These are phyloP conservation scores for Leucophenga montana DNA, from an alignment of 2,888 invertebrate genomes.

Conservation along the genomic window DNA sequence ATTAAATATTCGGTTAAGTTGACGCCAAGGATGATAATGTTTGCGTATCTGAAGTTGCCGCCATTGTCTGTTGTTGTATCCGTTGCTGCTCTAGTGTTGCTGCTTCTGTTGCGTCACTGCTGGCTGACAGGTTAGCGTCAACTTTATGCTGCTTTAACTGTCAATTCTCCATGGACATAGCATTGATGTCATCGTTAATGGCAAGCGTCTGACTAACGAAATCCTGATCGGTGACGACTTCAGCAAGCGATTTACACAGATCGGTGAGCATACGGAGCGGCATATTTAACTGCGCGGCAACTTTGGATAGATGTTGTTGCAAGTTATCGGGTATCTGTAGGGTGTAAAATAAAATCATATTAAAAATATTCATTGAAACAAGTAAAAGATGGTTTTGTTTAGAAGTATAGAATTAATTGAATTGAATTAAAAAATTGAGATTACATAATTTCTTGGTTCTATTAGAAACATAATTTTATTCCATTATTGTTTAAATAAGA, in stretches of 20 bases:
- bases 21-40: neutral
- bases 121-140: constrained; percentile 45
- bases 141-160: constrained; percentile 69
- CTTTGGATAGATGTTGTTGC: constrained; percentile 78
- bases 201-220: constrained; percentile 85
- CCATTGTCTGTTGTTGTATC: neutral
- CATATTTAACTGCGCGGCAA: constrained; percentile 84
- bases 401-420: no score
- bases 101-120: constrained; percentile 18
- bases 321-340: constrained; percentile 78
- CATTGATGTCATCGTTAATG: constrained; percentile 87
- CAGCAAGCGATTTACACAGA: constrained; percentile 79
- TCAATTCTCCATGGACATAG: constrained; percentile 83
- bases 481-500: no score
- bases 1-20: constrained; percentile 4
- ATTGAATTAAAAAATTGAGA: no score
- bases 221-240: constrained; percentile 80
- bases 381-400: no score
- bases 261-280: constrained; percentile 78
- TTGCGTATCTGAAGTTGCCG: neutral
- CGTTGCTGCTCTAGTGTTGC: neutral
- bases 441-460: no score
- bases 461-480: no score
- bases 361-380: neutral
- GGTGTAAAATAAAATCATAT: constrained; percentile 7